A percentile compares a stretch with the other conserved stretches of the same genome.
Conservation (phyloP, 2,888 invertebrate genomes). For the Volucella inanis region DNA sequence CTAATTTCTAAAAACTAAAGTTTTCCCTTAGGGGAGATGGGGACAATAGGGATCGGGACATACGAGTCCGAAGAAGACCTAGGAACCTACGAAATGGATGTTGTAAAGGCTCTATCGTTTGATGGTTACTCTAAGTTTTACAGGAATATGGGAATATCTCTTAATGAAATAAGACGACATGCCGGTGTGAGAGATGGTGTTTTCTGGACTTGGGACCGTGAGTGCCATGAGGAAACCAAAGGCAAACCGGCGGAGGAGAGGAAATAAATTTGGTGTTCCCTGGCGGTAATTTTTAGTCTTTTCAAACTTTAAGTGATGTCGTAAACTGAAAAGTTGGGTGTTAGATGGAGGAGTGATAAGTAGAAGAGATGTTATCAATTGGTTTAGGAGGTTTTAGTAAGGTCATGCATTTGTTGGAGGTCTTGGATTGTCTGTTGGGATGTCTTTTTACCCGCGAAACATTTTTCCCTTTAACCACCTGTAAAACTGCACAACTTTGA, state of each 20-base stretch:
- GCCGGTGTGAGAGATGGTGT: neutral
- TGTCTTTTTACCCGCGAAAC: too few species aligned
- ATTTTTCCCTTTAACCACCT: too few species aligned
- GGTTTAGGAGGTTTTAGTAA: too few species aligned
- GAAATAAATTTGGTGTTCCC: constrained; percentile 30
- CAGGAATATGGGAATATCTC: neutral
- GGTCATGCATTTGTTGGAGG: too few species aligned
- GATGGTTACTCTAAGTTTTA: constrained; percentile 4
- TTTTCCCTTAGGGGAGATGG: constrained; percentile 2
- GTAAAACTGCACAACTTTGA: too few species aligned
- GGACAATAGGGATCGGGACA: neutral
- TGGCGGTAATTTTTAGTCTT: constrained; percentile 8
- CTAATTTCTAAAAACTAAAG: constrained; percentile 38
- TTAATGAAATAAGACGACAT: constrained; percentile 5
- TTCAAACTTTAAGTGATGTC: constrained; percentile 30
- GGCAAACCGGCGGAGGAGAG: constrained; percentile 6
- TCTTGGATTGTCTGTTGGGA: too few species aligned
- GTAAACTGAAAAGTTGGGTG: constrained; percentile 18
- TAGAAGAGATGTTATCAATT: neutral
- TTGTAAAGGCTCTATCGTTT: constrained; percentile 16
- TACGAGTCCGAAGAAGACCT: neutral
- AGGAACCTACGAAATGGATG: neutral
- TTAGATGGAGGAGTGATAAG: constrained; percentile 1
- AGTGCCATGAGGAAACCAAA: neutral
- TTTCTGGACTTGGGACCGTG: neutral